These are phyloP conservation scores for Cinara cedri DNA, from an alignment of 2,888 invertebrate genomes.

Conservation along the genomic window DNA sequence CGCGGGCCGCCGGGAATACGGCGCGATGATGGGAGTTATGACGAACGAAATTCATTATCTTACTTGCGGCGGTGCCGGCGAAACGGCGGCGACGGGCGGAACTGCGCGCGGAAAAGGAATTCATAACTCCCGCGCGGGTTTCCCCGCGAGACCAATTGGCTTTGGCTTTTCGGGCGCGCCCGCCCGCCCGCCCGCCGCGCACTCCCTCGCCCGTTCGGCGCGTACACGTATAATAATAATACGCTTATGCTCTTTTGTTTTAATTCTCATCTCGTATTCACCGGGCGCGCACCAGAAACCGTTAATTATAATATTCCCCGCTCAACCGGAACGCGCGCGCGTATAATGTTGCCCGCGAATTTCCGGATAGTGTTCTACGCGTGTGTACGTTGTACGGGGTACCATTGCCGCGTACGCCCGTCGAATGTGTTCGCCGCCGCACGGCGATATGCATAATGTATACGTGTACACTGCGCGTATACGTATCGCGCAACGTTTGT, in stretches of 20 bases:
- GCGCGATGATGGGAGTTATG: conserved; percentile 38
- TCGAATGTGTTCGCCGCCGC: neutral
- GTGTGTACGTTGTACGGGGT: neutral
- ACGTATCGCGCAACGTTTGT: no score
- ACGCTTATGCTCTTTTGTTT: conserved; percentile 48
- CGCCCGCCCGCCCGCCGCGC: neutral
- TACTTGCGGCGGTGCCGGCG: conserved; percentile 19
- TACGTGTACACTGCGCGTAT: no score
- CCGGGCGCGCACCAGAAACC: conserved; percentile 20
- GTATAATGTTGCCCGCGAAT: neutral
- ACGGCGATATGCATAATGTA: neutral
- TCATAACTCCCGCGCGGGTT: conserved; percentile 37
- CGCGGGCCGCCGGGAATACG: conserved; percentile 40
- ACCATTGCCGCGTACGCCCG: neutral
- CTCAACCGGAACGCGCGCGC: conserved; percentile 18
- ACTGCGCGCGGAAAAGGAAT: conserved; percentile 19
- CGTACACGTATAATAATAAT: conserved; percentile 5
- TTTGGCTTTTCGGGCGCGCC: neutral
- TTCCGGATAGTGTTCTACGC: no score
- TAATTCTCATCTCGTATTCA: conserved; percentile 54
- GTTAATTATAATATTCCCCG: conserved; percentile 52
- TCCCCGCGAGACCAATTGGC: conserved; percentile 54
- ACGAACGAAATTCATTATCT: conserved; percentile 56
- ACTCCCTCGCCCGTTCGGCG: neutral
- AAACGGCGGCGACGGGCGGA: neutral